Evolutionary conservation across 2,888 invertebrate species (phyloP).

Genomic region (Synanthedon tipuliformis): DNA sequence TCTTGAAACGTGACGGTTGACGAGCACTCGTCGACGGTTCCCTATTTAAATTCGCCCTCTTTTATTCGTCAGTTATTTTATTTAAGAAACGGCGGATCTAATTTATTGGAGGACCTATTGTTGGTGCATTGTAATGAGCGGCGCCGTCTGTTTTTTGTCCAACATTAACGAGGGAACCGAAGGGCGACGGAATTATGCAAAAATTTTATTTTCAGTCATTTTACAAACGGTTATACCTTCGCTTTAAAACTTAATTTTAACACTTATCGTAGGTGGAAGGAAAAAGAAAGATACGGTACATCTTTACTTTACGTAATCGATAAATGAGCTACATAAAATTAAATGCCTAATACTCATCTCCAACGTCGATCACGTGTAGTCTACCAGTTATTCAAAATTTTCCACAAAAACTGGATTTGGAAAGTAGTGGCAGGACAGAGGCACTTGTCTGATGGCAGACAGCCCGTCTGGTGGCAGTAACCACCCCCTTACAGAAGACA

Average conservation of each 20-base stretch:
- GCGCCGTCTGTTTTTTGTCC: slow-evolving; percentile 22
- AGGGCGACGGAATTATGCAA: slow-evolving; percentile 9
- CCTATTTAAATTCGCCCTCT: slow-evolving; percentile 53
- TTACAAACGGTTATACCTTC: slow-evolving; percentile 10
- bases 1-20: slow-evolving; percentile 55
- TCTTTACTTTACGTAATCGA: too few species aligned
- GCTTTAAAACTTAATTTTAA: slow-evolving; percentile 4
- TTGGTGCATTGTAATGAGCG: slow-evolving; percentile 30
- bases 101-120: slow-evolving; percentile 45
- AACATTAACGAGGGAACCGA: slow-evolving; percentile 11
- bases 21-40: slow-evolving; percentile 40
- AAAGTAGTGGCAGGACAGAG: too few species aligned
- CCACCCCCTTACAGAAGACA: too few species aligned
- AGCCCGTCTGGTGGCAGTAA: too few species aligned
- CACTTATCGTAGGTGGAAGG: too few species aligned
- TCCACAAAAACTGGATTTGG: too few species aligned
- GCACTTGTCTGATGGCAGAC: too few species aligned
- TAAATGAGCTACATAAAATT: too few species aligned
- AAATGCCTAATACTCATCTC: too few species aligned
- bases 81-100: slow-evolving; percentile 35
- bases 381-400: too few species aligned
- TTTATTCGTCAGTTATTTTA: slow-evolving; percentile 45
- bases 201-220: slow-evolving; percentile 8
- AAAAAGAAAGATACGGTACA: too few species aligned
- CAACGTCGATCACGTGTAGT: too few species aligned